Evolutionary conservation across 2,888 invertebrate species (phyloP), one percentile per base, ranked within the genome.

Genomic region (Rugalucina vietnamica): DNA sequence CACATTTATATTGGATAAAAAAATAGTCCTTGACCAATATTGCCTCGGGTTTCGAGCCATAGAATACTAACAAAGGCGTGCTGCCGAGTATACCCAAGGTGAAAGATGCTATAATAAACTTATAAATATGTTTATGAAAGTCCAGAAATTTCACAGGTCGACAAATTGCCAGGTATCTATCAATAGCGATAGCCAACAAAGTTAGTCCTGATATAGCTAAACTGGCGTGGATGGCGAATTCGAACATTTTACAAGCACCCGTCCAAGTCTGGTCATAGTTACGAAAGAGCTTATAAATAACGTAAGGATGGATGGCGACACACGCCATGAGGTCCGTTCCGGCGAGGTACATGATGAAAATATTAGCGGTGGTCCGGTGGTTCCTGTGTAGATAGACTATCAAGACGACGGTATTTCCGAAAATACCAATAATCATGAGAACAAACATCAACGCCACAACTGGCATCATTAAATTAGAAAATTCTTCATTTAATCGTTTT

Each of bases 101-200:
- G 29, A 82, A 69, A 1, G 80, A 74, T 29, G 74, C 57, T 10
- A 60, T 34, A 8, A 85, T 74, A 14, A 76, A 37, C 36, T 84
- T 82, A 12, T 39, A 74, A 1, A 85, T 75, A 29, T 81, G 72
- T 34, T 70, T 77, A 36, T 85, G 74, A 43, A 83, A 89, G 49
- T 43, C 74, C 18, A 86, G 54, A 65, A 86, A 89, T 54, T 87
- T 84, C 1, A 90, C 72, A 0, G 91, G 91, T 14, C 71, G 54
- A 69, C 90, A 91, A 36, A 91, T 87, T 1, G 90, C 89, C 14
- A 86, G 57, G 39, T 76, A 91, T 60, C 91, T 80, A 57, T 91
- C 91, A 12, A 90, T 73, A 0, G 91, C 88, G 34, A 91, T 82
- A 12, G 75, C 81, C 10, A 90, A 8, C 1, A 91, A 32, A 1